Base-by-base conservation (phyloP, 2,113 vertebrate genomes). In the Myiagra hebetior region DNA sequence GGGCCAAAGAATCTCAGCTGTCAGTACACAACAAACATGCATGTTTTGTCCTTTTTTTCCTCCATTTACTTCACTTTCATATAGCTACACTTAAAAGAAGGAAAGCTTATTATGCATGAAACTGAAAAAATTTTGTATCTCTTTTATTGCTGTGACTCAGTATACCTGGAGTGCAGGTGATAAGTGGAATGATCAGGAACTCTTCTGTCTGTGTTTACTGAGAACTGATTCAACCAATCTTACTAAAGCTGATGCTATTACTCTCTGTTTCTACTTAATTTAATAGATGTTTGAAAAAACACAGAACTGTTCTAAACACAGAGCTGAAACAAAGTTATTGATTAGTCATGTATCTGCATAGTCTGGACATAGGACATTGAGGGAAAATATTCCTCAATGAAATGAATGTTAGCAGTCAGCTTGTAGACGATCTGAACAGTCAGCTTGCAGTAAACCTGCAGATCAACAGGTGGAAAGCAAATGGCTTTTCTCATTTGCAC, bases 1-100 rank as follows among this genome's bases (percentile, higher is more conserved):
- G 8, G 33, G 50, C 94, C 95, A 97, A 94, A 94, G 87, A 94
- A 95, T 93, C 85, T 96, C 93, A 97, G 92, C 87, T 92, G 95
- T 92, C 70, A 79, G 26, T 86, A 91, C 50, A 53, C 41, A n/a
- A 95, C 62, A 91, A 94, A 93, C 87, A 97, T 47, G 21, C 79
- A n/a, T 80, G 57, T 83, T 95, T 92, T 95, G 65, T 74, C 78
- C 65, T 72, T 52, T 69, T 91, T 60, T 41, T 19, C 77, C 44
- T 30, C 13, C 7, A 85, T 91, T 91, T 91, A 62, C 49, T 97
- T 96, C 52, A 69, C 24, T 92, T 81, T 49, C 21, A 53, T 59
- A 95, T 50, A 52, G 21, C 42, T 91, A 69, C 50, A 65, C 69
- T 79, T 86, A 63, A 70, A 95, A 96, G 20, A 93, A 84, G 0